Conservation (phyloP, 2,113 vertebrate genomes). For the Rhagologus leucostigma region DNA sequence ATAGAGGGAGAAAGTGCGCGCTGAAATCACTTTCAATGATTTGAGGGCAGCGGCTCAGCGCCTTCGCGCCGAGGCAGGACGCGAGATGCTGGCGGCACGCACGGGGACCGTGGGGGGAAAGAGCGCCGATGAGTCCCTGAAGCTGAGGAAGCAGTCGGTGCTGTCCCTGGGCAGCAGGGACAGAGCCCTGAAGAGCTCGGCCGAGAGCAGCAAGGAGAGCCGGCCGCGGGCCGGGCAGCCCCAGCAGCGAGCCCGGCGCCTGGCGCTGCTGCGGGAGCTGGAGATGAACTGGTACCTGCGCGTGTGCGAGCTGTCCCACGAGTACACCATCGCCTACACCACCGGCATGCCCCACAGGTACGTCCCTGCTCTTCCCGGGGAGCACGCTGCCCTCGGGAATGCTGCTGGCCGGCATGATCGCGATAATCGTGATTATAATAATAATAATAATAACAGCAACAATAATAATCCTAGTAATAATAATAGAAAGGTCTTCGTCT, state of each 20-base stretch:
- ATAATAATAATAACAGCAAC: background rate
- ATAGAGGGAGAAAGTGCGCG: conserved; percentile 68
- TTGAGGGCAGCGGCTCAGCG: conserved; percentile 38
- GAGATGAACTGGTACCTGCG: conserved; percentile 93
- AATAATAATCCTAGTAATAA: too few relatives aligned
- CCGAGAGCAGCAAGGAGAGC: conserved; percentile 74
- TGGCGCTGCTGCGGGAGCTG: conserved; percentile 80
- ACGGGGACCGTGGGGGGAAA: conserved; percentile 75
- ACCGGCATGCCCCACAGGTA: conserved; percentile 95
- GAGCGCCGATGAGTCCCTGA: conserved; percentile 64
- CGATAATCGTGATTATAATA: rapidly evolving
- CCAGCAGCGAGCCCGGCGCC: conserved; percentile 73
- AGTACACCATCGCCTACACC: conserved; percentile 78
- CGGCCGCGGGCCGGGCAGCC: background rate
- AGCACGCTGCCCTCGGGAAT: rapidly evolving
- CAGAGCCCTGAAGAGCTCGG: conserved; percentile 70
- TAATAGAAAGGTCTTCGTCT: background rate
- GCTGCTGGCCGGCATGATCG: rapidly evolving
- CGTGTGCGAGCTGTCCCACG: conserved; percentile 81
- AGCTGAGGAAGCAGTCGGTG: conserved; percentile 80
- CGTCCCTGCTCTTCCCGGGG: rapidly evolving
- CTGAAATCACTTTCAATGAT: conserved; percentile 38
- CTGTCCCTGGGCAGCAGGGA: conserved; percentile 74
- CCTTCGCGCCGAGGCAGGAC: background rate
- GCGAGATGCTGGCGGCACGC: conserved; percentile 84